These are phyloP conservation scores for Anadara kagoshimensis DNA, from an alignment of 1,140 invertebrate genomes.

Conservation along the genomic window DNA sequence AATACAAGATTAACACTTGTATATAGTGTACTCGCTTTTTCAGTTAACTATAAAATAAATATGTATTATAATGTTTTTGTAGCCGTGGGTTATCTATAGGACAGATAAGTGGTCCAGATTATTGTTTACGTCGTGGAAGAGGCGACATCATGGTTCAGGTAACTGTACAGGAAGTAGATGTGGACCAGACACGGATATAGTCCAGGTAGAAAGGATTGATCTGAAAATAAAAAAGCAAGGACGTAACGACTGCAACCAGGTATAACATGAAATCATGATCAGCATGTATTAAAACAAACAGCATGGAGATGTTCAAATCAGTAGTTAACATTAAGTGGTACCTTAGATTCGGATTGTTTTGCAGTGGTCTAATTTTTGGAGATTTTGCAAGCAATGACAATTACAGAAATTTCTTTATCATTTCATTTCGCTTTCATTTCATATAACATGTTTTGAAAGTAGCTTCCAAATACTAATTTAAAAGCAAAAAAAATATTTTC, in stretches of 20 bases:
- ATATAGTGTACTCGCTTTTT: neutral
- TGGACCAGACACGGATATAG: slow-evolving; percentile 27
- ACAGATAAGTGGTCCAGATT: slow-evolving; percentile 66
- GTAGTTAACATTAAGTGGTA: too few species aligned
- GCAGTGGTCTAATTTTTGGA: too few species aligned
- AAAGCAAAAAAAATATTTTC: too few species aligned
- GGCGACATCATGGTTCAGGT: slow-evolving; percentile 29
- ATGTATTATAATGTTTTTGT: slow-evolving; percentile 23
- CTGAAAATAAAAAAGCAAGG: slow-evolving; percentile 49
- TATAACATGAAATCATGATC: slow-evolving; percentile 7
- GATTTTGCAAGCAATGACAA: too few species aligned
- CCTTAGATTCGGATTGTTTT: too few species aligned
- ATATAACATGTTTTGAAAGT: too few species aligned
- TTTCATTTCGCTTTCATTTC: too few species aligned
- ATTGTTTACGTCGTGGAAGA: slow-evolving; percentile 58
- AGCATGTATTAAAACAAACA: too few species aligned
- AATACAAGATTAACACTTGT: neutral
- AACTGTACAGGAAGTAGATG: slow-evolving; percentile 47
- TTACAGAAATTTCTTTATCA: too few species aligned
- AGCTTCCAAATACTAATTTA: too few species aligned
- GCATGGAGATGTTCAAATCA: too few species aligned
- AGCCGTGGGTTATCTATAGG: slow-evolving; percentile 62
- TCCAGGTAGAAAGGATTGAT: slow-evolving; percentile 54
- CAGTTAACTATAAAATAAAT: neutral
- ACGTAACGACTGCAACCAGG: slow-evolving; percentile 46